Percentiles rank a stretch among this genome's conserved stretches.
phyloP scores from a whole-genome alignment of 2,888 invertebrate species.

The Eilema depressum region DNA sequence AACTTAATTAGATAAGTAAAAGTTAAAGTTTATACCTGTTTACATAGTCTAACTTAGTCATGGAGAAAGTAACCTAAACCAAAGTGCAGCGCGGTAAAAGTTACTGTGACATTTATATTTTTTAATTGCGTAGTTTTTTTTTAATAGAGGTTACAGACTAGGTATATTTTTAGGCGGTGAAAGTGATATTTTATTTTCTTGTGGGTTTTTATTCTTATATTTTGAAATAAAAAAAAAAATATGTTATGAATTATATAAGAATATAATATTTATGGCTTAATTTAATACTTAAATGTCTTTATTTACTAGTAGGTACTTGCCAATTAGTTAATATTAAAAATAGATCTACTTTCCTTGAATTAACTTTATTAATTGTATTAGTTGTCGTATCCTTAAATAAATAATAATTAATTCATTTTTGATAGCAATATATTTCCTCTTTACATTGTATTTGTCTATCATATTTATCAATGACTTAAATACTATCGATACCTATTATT shows the following conservation, averaged over 20 bases:
- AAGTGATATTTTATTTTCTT: not conserved
- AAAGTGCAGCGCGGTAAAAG: slow-evolving; percentile 61
- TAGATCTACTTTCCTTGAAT: not conserved
- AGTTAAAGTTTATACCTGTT: slow-evolving; percentile 50
- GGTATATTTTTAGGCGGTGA: not conserved
- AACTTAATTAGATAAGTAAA: slow-evolving; percentile 47
- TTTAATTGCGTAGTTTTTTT: not conserved
- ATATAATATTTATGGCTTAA: too few relatives aligned
- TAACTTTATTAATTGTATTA: not conserved
- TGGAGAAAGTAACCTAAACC: slow-evolving; percentile 65
- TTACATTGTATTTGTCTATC: not conserved
- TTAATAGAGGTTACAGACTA: not conserved
- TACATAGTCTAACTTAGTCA: slow-evolving; percentile 50
- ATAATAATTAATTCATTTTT: not conserved
- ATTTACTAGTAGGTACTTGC: too few relatives aligned
- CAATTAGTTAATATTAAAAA: not conserved
- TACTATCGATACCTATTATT: too few relatives aligned
- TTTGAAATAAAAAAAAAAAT: not conserved
- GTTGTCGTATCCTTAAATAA: not conserved
- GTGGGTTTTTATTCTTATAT: rapidly evolving
- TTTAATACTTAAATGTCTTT: too few relatives aligned
- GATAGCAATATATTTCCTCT: not conserved
- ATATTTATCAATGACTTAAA: not conserved
- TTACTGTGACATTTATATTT: slow-evolving; percentile 57
- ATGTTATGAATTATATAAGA: too few relatives aligned